Evolutionary conservation across 2,113 vertebrate genomes (phyloP), one percentile per base, ranked within the genome.

Genomic region (Xyliphius kryptos): DNA sequence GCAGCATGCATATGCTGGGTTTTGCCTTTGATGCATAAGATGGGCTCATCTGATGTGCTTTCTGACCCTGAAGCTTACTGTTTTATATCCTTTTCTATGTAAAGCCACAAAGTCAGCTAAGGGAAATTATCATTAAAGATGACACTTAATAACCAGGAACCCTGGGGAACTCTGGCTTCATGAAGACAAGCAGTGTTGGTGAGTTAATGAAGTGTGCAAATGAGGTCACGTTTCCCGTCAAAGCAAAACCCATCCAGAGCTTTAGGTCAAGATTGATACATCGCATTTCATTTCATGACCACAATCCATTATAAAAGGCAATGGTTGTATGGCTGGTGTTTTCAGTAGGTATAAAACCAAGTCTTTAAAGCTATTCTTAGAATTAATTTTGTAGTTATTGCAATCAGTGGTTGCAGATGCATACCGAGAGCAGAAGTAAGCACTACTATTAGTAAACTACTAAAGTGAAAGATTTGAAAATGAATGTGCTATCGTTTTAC

Each of bases 181-280:
- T 16, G 9, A 49, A 63, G 59, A 55, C 22, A 61, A 48, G 40
- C 26, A n/a, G 46, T 64, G 50, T 21, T 55, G 32, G 51, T 63
- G 64, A 43, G 55, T 71, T 65, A 71, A 74, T 71, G 64, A 68
- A 70, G 72, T 67, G 68, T 71, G 44, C 60, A 60, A 67, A 60
- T 61, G 46, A 71, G 64, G 65, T 68, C 56, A 65, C 37, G 32
- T 63, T 63, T 64, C 21, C 49, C 55, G 51, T 67, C 63, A 64
- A 67, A 57, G 48, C 26, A 64, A 60, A 71, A 61, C 14, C 17
- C 56, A 60, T 68, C 47, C 10, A 51, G 19, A 56, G 50, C 55
- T 66, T 59, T 10, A 40, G 56, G 64, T 47, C 40, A 38, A 41
- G 56, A 60, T 70, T 50, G 53, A 60, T 74, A 43, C 55, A 60